Evolutionary conservation across 2,113 vertebrate species (phyloP).

Genomic region (Alaudala cheleensis): DNA sequence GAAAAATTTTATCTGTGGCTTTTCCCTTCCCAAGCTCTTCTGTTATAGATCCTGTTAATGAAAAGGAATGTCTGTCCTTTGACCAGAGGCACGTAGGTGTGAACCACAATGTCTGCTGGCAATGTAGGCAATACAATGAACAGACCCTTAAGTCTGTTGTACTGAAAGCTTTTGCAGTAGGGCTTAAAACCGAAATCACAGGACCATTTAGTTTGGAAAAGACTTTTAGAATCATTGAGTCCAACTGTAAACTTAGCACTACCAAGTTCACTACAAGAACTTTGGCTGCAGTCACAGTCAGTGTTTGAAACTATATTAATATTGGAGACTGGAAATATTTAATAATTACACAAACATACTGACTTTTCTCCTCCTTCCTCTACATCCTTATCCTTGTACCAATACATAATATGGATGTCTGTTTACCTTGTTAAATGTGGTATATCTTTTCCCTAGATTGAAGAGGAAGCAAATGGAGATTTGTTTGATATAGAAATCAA

Average conservation of each 20-base stretch:
- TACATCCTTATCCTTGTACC: not conserved
- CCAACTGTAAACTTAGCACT: not conserved
- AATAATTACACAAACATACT: not conserved
- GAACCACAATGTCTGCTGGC: not conserved
- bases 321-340: not conserved
- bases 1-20: not conserved
- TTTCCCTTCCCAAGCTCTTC: not conserved
- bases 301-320: not conserved
- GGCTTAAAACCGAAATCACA: not conserved
- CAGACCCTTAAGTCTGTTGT: not conserved
- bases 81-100: not conserved
- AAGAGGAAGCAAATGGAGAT: constrained; percentile 90
- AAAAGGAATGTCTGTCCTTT: not conserved
- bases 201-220: not conserved
- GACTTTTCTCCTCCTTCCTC: not conserved
- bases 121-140: not conserved
- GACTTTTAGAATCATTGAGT: not conserved
- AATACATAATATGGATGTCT: not conserved
- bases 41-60: not conserved
- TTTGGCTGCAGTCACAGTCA: not conserved
- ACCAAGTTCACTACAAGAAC: not conserved
- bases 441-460: constrained; percentile 74
- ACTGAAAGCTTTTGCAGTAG: not conserved
- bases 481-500: constrained; percentile 91
- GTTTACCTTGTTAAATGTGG: not conserved